These are phyloP conservation scores for Trichogramma evanescens DNA, from an alignment of 2,888 invertebrate species.

Conservation along the genomic window DNA sequence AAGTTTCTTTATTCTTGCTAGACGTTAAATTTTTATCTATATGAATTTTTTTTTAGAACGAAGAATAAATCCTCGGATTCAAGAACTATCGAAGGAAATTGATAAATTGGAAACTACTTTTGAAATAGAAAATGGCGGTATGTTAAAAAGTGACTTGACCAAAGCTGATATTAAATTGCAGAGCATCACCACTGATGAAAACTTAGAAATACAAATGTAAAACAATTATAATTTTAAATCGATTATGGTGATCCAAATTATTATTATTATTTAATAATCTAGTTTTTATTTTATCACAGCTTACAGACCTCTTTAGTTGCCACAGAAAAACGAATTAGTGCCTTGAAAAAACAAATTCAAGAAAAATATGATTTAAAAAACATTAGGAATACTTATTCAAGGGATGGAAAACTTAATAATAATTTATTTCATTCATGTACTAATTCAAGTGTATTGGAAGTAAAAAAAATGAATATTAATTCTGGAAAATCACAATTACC, in stretches of 20 bases:
- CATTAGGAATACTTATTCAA: no score
- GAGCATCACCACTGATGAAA: neutral
- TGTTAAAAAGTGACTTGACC: constrained; percentile 13
- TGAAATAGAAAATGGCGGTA: constrained; percentile 6
- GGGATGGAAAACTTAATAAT: no score
- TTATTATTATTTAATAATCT: constrained; percentile 4
- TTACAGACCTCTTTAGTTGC: neutral
- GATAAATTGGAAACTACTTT: constrained; percentile 17
- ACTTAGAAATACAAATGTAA: constrained; percentile 25
- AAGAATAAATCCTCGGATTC: constrained; percentile 13
- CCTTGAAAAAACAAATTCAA: constrained; percentile 1
- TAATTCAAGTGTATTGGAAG: no score
- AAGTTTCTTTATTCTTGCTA: neutral
- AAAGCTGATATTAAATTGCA: constrained; percentile 16
- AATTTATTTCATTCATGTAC: no score
- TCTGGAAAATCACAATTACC: no score
- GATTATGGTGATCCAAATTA: no score
- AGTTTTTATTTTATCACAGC: neutral
- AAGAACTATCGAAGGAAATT: constrained; percentile 19
- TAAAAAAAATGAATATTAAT: no score
- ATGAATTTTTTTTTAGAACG: neutral
- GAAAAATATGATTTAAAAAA: neutral
- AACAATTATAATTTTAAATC: no score
- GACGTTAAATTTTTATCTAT: no score
- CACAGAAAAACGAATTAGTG: neutral